A percentile compares a stretch with the other conserved stretches of the same genome.
Evolutionary conservation across 2,888 invertebrate genomes (phyloP).

Genomic region (Electrophaes corylata): DNA sequence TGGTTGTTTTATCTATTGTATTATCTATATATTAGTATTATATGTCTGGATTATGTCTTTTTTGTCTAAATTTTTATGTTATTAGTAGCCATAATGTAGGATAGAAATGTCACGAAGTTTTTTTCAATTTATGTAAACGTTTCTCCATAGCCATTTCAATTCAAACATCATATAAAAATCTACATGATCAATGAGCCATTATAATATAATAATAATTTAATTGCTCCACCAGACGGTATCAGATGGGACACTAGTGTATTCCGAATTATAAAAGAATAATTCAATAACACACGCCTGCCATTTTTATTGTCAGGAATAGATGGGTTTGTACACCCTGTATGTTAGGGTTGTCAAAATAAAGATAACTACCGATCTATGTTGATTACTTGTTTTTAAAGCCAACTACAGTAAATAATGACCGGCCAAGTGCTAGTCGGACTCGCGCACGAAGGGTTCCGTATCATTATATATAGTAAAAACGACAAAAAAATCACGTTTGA

Average conservation of each 20-base stretch:
- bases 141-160: not conserved
- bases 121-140: not conserved
- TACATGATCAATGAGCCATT: slow-evolving; percentile 46
- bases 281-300: slow-evolving; percentile 65
- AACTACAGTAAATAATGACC: too few relatives aligned
- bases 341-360: slow-evolving; percentile 51
- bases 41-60: too few relatives aligned
- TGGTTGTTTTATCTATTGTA: too few relatives aligned
- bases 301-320: slow-evolving; percentile 62
- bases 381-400: too few relatives aligned
- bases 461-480: too few relatives aligned
- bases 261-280: slow-evolving; percentile 71
- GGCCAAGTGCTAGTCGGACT: too few relatives aligned
- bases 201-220: slow-evolving; percentile 66
- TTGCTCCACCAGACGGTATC: slow-evolving; percentile 57
- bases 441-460: too few relatives aligned
- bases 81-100: too few relatives aligned
- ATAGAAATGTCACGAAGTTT: not conserved
- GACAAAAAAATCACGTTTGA: too few relatives aligned
- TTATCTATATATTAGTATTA: too few relatives aligned
- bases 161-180: slow-evolving; percentile 24
- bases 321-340: slow-evolving; percentile 43
- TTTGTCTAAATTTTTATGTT: too few relatives aligned
- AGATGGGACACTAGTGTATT: slow-evolving; percentile 59
- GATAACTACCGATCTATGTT: too few relatives aligned